Percentiles rank a stretch among this genome's conserved stretches.
phyloP scores from a whole-genome alignment of 2,888 invertebrate species.

The Thelaira solivaga region DNA sequence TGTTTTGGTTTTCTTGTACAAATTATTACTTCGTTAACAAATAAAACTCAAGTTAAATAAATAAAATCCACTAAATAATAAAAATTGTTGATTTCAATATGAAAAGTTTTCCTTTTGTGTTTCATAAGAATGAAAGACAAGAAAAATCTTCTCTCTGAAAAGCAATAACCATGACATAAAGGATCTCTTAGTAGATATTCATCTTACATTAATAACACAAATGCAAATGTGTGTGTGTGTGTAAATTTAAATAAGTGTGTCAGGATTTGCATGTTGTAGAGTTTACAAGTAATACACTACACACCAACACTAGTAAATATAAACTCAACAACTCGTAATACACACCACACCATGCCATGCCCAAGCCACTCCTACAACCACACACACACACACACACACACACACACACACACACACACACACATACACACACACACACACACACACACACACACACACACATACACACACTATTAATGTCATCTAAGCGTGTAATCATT shows the following conservation, averaged over 20 bases:
- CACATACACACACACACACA: background rate
- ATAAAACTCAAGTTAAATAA: background rate
- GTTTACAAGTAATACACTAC: conserved; percentile 13
- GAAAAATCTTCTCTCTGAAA: background rate
- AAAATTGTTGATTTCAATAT: background rate
- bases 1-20: too few relatives aligned
- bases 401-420: background rate
- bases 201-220: background rate
- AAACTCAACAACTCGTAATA: background rate
- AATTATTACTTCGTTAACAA: too few relatives aligned
- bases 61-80: background rate
- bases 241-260: too few relatives aligned
- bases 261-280: conserved; percentile 23
- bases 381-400: background rate
- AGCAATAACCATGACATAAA: conserved; percentile 25
- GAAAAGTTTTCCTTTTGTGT: background rate
- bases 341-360: too few relatives aligned
- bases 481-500: conserved; percentile 48
- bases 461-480: conserved; percentile 2
- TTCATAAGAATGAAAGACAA: background rate
- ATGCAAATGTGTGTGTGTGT: too few relatives aligned
- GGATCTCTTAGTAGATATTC: conserved; percentile 4
- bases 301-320: too few relatives aligned
- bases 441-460: background rate
- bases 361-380: too few relatives aligned